Conservation (phyloP, 2,888 invertebrate species). For the Kuschelorhynchus macadamiae region DNA sequence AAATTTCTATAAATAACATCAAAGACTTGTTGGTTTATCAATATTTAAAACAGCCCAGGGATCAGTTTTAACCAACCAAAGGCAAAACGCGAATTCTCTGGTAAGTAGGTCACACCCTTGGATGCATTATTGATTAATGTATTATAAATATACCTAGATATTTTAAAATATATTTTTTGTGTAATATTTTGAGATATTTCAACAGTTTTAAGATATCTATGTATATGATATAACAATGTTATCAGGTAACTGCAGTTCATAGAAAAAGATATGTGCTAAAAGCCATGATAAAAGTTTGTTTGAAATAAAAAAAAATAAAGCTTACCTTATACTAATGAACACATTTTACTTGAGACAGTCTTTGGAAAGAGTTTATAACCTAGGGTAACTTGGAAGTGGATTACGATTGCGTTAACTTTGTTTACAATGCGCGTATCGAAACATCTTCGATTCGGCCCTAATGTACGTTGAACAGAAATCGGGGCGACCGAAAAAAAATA, state of each 20-base stretch:
- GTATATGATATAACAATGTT: neutral
- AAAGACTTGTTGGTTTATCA: constrained; percentile 1
- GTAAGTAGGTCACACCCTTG: constrained; percentile 48
- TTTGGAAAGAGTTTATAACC: constrained; percentile 17
- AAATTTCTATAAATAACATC: constrained; percentile 19
- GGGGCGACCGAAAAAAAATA: neutral
- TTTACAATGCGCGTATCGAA: constrained; percentile 21
- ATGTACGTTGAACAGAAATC: neutral
- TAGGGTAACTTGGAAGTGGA: constrained; percentile 9
- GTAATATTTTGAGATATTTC: too few species aligned
- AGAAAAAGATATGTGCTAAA: too few species aligned
- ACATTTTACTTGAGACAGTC: constrained; percentile 11
- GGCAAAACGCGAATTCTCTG: constrained; percentile 11
- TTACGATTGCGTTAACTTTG: constrained; percentile 10
- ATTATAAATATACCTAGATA: constrained; percentile 18
- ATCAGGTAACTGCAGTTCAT: too few species aligned
- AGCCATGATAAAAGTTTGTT: too few species aligned
- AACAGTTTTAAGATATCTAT: too few species aligned
- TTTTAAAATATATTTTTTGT: neutral
- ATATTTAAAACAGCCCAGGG: neutral
- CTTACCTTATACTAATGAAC: constrained; percentile 21
- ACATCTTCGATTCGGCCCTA: neutral
- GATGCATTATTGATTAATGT: constrained; percentile 40
- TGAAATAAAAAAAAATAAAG: too few species aligned
- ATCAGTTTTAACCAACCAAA: constrained; percentile 8